Percentiles rank a stretch among this genome's conserved stretches.
These are phyloP conservation scores for Saguinus imperator DNA, from an alignment of 2,113 vertebrate genomes.

Conservation along the genomic window DNA sequence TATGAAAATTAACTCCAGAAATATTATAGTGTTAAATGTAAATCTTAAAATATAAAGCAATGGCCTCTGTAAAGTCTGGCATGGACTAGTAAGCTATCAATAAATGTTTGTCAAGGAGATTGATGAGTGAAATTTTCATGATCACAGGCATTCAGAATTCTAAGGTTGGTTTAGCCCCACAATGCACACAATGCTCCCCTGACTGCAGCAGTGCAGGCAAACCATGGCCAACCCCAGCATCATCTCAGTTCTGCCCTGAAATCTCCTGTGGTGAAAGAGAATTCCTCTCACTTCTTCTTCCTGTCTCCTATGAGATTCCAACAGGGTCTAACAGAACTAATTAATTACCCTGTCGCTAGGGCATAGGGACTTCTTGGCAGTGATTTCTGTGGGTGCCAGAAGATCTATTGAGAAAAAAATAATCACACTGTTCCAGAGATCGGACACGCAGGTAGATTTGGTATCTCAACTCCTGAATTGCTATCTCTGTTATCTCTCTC, in stretches of 20 bases:
- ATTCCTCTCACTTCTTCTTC: conserved; percentile 15
- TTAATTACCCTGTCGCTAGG: conserved; percentile 25
- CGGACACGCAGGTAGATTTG: neutral
- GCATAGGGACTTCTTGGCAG: neutral
- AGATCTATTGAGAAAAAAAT: neutral
- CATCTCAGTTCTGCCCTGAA: neutral
- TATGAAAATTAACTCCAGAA: neutral
- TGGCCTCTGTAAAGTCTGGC: neutral
- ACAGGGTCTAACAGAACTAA: neutral
- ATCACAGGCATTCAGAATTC: neutral
- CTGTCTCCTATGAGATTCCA: conserved; percentile 31
- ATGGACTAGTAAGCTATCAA: neutral
- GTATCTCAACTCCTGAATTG: neutral
- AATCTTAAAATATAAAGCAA: neutral
- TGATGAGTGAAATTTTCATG: neutral
- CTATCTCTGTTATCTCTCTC: neutral
- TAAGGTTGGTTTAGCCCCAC: neutral
- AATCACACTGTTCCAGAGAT: neutral
- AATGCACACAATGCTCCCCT: neutral
- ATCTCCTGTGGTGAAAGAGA: neutral
- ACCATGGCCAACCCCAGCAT: neutral
- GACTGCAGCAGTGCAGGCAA: neutral
- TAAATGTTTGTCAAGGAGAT: neutral
- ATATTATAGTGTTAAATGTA: neutral
- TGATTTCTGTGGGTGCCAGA: neutral